Conservation (phyloP, 2,888 invertebrate species). For the Epistrophella euchroma region DNA sequence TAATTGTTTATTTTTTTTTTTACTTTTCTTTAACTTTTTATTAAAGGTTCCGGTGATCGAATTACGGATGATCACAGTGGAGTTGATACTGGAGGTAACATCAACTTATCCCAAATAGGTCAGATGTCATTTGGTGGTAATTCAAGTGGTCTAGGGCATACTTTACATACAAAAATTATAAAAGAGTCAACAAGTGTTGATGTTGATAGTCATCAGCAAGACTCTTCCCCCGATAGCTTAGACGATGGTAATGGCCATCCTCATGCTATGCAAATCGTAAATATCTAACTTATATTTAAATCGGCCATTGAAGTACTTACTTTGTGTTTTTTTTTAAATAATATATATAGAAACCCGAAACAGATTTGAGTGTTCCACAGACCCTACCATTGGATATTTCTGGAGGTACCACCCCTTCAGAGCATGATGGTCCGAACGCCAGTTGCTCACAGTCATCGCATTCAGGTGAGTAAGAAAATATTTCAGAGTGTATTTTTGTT, state of each 20-base stretch:
- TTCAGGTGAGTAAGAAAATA: slow-evolving; percentile 80
- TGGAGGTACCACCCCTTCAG: slow-evolving; percentile 83
- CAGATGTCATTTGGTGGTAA: slow-evolving; percentile 84
- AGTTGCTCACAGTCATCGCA: slow-evolving; percentile 82
- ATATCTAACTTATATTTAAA: slow-evolving; percentile 16
- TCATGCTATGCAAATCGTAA: slow-evolving; percentile 84
- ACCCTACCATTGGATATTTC: slow-evolving; percentile 84
- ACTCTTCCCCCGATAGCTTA: slow-evolving; percentile 85
- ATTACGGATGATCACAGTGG: slow-evolving; percentile 84
- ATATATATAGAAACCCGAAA: slow-evolving; percentile 82
- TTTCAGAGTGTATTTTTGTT: slow-evolving; percentile 38
- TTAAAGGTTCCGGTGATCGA: slow-evolving; percentile 85
- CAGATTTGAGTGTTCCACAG: slow-evolving; percentile 83
- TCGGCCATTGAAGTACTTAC: slow-evolving; percentile 2
- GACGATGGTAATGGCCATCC: slow-evolving; percentile 84
- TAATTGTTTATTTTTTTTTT: background rate
- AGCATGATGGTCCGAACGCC: slow-evolving; percentile 82
- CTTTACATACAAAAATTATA: slow-evolving; percentile 82
- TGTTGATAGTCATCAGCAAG: slow-evolving; percentile 85
- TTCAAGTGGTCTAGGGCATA: slow-evolving; percentile 82
- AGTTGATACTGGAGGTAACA: slow-evolving; percentile 81
- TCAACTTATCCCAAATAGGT: slow-evolving; percentile 84
- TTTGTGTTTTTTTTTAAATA: slow-evolving; percentile 68
- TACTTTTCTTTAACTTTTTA: background rate
- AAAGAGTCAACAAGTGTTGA: slow-evolving; percentile 84